phyloP scores from a whole-genome alignment of 2,797 vertebrate species.

The Gila robusta region DNA sequence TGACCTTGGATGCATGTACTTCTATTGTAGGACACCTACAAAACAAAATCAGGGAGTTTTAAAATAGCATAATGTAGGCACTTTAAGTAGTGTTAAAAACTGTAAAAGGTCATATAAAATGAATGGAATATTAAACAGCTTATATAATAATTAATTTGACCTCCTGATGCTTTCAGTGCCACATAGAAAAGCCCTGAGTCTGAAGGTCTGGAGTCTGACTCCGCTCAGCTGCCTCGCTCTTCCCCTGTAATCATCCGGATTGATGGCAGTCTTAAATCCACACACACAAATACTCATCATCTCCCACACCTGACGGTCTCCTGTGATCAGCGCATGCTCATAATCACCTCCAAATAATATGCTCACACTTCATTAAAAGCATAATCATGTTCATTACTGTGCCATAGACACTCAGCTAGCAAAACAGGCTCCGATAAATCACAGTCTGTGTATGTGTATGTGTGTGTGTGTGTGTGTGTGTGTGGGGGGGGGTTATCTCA shows the following conservation, averaged over 20 bases:
- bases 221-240: conserved; percentile 3
- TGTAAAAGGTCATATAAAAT: neutral
- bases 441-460: conserved; percentile 70
- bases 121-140: neutral
- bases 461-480: conserved; percentile 64
- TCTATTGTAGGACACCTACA: neutral
- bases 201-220: conserved; percentile 33
- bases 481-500: conserved; percentile 76
- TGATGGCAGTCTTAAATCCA: conserved; percentile 31
- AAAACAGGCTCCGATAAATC: conserved; percentile 82
- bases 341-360: conserved; percentile 78
- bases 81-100: neutral
- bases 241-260: conserved; percentile 34
- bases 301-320: conserved; percentile 43
- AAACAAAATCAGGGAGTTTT: neutral
- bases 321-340: conserved; percentile 59
- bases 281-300: conserved; percentile 40
- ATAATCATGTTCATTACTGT: conserved; percentile 86
- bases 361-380: conserved; percentile 85
- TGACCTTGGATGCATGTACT: neutral
- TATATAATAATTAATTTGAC: neutral
- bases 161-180: neutral
- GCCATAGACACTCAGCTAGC: conserved; percentile 83
- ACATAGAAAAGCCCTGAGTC: neutral
- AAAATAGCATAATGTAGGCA: neutral